Evolutionary conservation across 2,888 invertebrate species (phyloP), one percentile per base, ranked within the genome.

Genomic region (Erynnis tages): DNA sequence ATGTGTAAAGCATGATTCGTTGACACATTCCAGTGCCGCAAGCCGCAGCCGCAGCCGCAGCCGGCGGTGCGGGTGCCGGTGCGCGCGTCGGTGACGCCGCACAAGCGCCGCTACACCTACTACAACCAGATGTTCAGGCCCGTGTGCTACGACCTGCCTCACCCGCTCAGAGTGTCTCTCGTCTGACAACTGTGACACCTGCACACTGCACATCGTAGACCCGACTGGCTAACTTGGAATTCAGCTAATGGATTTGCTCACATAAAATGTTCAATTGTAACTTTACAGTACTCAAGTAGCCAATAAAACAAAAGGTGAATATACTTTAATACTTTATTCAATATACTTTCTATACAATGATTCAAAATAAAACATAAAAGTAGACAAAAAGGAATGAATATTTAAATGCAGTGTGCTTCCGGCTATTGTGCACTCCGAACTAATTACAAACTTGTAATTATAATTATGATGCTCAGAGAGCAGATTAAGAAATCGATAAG

Each of bases 41-140:
- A 61, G 59, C 49, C 58, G 8, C 47, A 46, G 25, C 13, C 8
- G 13, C 10, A 56, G 30, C 57, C n/a, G n/a, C n/a, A n/a, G n/a
- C n/a, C 54, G 19, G 38, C 63, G n/a, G 61, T 69, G 54, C 19
- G 61, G 47, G 79, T 81, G 44, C 83, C 84, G 14, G 76, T 80
- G 56, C 70, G 75, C 1, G 66, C 73, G 21, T 82, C 82, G 1
- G 84, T 84, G 41, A 82, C 85, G 10, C 86, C 86, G 54, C 71
- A 74, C 73, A 71, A 71, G 57, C 82, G 88, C 1, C 82, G 89
- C 56, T 90, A 88, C 78, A 90, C 90, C 29, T 90, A 90, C 76
- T 90, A 90, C 79, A 82, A 83, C 65, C 79, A 82, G 66, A 72
- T 90, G 76, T 90, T 73, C 74, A 78, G 75, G 56, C 89, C 88